These are phyloP conservation scores for Condylura cristata DNA, from an alignment of 2,113 vertebrate species.

Conservation along the genomic window DNA sequence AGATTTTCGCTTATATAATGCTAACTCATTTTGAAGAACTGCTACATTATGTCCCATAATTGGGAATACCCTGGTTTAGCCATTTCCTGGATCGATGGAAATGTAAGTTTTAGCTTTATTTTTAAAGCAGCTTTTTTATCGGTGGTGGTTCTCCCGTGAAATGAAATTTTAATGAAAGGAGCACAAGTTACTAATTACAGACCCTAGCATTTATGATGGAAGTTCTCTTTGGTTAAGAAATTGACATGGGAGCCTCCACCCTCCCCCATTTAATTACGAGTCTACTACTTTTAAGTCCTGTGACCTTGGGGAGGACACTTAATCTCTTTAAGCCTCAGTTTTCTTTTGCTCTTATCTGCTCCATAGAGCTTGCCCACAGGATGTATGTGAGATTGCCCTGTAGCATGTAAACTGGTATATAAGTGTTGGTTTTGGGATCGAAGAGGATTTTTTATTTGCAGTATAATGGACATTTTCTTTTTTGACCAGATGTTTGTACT, in stretches of 20 bases:
- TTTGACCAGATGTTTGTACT: not conserved
- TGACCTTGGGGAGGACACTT: conserved; percentile 55
- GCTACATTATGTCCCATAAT: not conserved
- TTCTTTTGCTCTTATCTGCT: not conserved
- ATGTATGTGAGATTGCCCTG: not conserved
- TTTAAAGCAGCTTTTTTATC: not conserved
- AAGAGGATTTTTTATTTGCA: not conserved
- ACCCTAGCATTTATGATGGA: not conserved
- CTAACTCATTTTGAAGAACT: not conserved
- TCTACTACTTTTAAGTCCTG: not conserved
- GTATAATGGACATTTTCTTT: not conserved
- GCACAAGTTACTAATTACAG: not conserved
- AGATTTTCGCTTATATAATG: not conserved
- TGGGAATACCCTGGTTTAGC: not conserved
- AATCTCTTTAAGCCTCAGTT: not conserved
- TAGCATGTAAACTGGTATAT: not conserved
- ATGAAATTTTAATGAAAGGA: conserved; percentile 6
- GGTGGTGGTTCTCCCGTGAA: not conserved
- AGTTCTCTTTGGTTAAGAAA: not conserved
- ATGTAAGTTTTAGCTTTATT: not conserved
- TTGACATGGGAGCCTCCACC: not conserved
- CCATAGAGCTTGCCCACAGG: not conserved
- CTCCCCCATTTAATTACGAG: not conserved
- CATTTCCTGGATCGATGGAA: not conserved
- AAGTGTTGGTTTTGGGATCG: not conserved